A percentile compares a stretch with the other conserved stretches of the same genome.
Conservation (phyloP, 1,140 invertebrate species). For the Drosophila navojoa region DNA sequence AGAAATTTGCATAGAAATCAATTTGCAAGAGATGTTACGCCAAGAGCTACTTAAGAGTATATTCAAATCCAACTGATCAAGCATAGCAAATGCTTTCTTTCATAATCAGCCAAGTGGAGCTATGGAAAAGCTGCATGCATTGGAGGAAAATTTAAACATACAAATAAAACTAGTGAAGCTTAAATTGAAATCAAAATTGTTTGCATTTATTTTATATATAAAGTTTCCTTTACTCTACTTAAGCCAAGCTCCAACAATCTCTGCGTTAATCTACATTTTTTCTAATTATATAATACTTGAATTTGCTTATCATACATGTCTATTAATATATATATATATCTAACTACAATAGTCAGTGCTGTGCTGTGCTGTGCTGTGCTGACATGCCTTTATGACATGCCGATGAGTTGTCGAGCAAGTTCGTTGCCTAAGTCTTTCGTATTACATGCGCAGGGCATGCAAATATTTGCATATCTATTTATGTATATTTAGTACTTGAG, state of each 20-base stretch:
- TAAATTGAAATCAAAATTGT: no score
- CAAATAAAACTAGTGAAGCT: neutral
- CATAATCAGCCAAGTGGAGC: neutral
- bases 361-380: neutral
- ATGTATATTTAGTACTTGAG: conserved; percentile 27
- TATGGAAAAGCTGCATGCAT: no score
- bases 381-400: conserved; percentile 60
- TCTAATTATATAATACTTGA: neutral
- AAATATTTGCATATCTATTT: conserved; percentile 71
- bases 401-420: conserved; percentile 57
- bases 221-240: no score
- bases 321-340: neutral
- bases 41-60: conserved; percentile 28
- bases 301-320: neutral
- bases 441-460: conserved; percentile 41
- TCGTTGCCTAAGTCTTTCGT: conserved; percentile 78
- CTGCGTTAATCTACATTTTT: neutral
- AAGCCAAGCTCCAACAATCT: neutral
- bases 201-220: no score
- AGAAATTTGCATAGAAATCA: conserved; percentile 82
- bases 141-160: neutral
- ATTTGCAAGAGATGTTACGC: conserved; percentile 71
- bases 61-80: conserved; percentile 1
- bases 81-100: neutral
- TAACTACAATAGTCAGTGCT: neutral